phyloP scores from a whole-genome alignment of 2,888 invertebrate genomes.

The Drosophila falleni region DNA sequence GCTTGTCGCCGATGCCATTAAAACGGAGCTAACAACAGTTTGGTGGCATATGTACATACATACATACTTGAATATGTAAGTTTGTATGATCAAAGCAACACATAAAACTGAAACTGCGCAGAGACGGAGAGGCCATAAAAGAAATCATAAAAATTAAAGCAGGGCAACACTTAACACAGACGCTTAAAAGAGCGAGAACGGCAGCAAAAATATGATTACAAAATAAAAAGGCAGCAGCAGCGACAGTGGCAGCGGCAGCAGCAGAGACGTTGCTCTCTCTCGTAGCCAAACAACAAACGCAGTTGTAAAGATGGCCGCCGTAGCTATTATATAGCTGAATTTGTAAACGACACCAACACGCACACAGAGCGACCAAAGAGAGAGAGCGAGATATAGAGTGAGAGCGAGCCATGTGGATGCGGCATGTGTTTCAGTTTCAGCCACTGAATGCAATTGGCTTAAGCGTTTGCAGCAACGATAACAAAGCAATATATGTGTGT shows the following conservation, averaged over 20 bases:
- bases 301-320: slow-evolving; percentile 82
- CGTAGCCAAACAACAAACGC: slow-evolving; percentile 49
- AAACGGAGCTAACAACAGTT: slow-evolving; percentile 36
- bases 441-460: slow-evolving; percentile 79
- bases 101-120: slow-evolving; percentile 54
- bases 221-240: slow-evolving; percentile 60
- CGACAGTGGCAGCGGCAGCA: slow-evolving; percentile 10
- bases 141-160: slow-evolving; percentile 75
- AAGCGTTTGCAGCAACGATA: slow-evolving; percentile 60
- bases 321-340: slow-evolving; percentile 72
- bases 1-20: slow-evolving; percentile 39
- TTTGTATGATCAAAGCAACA: slow-evolving; percentile 47
- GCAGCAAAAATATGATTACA: slow-evolving; percentile 64
- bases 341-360: slow-evolving; percentile 61
- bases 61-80: too few species aligned
- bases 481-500: slow-evolving; percentile 23
- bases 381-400: slow-evolving; percentile 16
- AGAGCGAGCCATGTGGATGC: slow-evolving; percentile 45
- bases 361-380: slow-evolving; percentile 19
- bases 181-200: slow-evolving; percentile 55
- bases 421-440: slow-evolving; percentile 61
- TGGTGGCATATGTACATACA: slow-evolving; percentile 27
- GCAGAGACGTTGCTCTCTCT: slow-evolving; percentile 37
- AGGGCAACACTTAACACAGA: slow-evolving; percentile 64
- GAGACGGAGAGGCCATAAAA: slow-evolving; percentile 54